phyloP scores from a whole-genome alignment of 2,888 invertebrate genomes.

The Eledona agricola region DNA sequence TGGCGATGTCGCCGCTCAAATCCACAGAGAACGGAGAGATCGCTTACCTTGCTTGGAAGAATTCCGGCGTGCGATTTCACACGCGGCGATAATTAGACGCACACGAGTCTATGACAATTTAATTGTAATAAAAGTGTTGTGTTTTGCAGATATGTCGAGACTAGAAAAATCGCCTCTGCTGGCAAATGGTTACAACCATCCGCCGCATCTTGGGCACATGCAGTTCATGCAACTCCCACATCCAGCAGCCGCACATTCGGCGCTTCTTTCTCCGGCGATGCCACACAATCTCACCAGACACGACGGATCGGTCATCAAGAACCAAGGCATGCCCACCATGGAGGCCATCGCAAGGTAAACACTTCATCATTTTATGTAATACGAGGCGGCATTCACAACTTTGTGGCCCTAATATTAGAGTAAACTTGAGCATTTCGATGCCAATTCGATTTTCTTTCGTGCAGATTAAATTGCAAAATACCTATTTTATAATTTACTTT shows the following conservation, averaged over 20 bases:
- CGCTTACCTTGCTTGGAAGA: slow-evolving; percentile 20
- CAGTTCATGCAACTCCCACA: slow-evolving; percentile 93
- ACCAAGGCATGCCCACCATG: slow-evolving; percentile 86
- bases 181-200: slow-evolving; percentile 94
- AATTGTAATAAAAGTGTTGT: slow-evolving; percentile 22
- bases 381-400: too few relatives aligned
- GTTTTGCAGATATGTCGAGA: slow-evolving; percentile 80
- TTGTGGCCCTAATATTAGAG: too few relatives aligned
- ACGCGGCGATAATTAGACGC: slow-evolving; percentile 21
- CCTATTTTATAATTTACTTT: too few relatives aligned
- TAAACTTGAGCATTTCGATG: too few relatives aligned
- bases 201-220: slow-evolving; percentile 92
- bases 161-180: slow-evolving; percentile 92
- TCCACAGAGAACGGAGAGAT: slow-evolving; percentile 19
- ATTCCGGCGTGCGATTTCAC: slow-evolving; percentile 20
- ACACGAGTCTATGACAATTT: slow-evolving; percentile 9
- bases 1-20: slow-evolving; percentile 40
- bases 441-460: too few relatives aligned
- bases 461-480: too few relatives aligned
- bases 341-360: slow-evolving; percentile 87
- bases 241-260: slow-evolving; percentile 74
- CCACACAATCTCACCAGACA: slow-evolving; percentile 85
- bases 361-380: too few relatives aligned
- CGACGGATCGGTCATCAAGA: slow-evolving; percentile 84
- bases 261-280: slow-evolving; percentile 89